These are phyloP conservation scores for Drosophila trichaetosa DNA, from an alignment of 2,888 invertebrate genomes.

Conservation along the genomic window DNA sequence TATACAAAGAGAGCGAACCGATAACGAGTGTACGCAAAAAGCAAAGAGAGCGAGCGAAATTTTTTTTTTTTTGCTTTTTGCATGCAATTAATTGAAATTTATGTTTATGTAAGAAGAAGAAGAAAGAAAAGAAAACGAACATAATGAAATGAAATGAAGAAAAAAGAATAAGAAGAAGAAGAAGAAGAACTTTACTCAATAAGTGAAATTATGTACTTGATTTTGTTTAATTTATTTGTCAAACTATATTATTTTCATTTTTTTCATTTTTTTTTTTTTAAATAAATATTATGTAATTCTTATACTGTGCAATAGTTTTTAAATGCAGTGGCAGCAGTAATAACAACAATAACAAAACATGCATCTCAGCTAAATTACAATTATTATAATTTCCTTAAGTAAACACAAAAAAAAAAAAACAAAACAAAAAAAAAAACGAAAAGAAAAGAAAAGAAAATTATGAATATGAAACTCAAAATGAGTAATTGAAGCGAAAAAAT, in stretches of 20 bases:
- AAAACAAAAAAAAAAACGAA: slow-evolving; percentile 11
- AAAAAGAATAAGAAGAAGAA: neutral
- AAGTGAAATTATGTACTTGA: slow-evolving; percentile 74
- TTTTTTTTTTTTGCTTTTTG: slow-evolving; percentile 27
- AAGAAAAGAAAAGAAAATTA: slow-evolving; percentile 3
- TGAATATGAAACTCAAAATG: slow-evolving; percentile 9
- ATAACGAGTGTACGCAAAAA: slow-evolving; percentile 1
- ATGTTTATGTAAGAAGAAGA: slow-evolving; percentile 36
- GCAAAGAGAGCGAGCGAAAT: neutral
- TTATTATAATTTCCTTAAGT: slow-evolving; percentile 69
- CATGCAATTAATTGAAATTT: slow-evolving; percentile 36
- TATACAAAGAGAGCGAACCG: slow-evolving; percentile 12
- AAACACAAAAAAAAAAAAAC: slow-evolving; percentile 15
- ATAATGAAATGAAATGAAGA: neutral
- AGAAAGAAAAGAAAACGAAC: neutral
- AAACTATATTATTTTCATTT: slow-evolving; percentile 36
- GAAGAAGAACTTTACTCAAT: slow-evolving; percentile 23
- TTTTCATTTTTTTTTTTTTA: slow-evolving; percentile 10
- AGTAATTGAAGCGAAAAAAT: slow-evolving; percentile 24
- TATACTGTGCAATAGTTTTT: slow-evolving; percentile 78
- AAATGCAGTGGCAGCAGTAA: slow-evolving; percentile 53
- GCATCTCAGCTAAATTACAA: slow-evolving; percentile 72
- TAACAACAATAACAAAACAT: slow-evolving; percentile 56
- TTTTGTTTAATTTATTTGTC: slow-evolving; percentile 69
- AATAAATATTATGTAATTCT: slow-evolving; percentile 59